Evolutionary conservation across 2,797 vertebrate genomes (phyloP), one percentile per base, ranked within the genome.

Genomic region (Microctenopoma steveboyesi): DNA sequence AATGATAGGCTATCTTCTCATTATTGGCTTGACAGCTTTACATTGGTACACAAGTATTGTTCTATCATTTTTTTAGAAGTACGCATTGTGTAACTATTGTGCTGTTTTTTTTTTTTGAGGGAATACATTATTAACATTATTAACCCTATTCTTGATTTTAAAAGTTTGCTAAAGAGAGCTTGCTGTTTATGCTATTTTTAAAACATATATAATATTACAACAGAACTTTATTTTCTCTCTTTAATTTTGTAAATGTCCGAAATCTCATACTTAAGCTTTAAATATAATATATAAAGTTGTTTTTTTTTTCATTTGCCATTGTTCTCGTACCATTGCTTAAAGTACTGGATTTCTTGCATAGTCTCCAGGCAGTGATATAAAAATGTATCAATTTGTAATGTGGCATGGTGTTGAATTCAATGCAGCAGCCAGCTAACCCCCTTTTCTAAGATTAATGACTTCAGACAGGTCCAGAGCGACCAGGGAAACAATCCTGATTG

Each of bases 401-500:
- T 85, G 82, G 86, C 86, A 83, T 82, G 74, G 81, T 85, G 82
- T 85, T 81, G 87, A 88, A 87, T 92, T 88, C 81, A 81, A 69
- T 79, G 76, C 76, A 75, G 85, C 86, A 89, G 83, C 69, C 77
- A 76, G 84, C 87, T 76, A 87, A 84, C 81, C 84, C 79, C 79
- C 81, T 68, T 83, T 79, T 78, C 72, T 65, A 88, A 91, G 90
- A 94, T 92, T 91, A 94, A 94, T 94, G 91, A 90, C 88, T 93
- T 89, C 69, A 93, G 93, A 93, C 92, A 92, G 88, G 92, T 92
- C 88, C 73, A 67, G 86, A 90, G 90, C 85, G 71, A 92, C 74
- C 90, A 90, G 83, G 86, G 93, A 94, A 93, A 93, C 93, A 93
- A 92, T 92, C 90, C 86, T 84, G 87, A 91, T 87, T 84, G 89